These are phyloP conservation scores for Bombus difficillimus DNA, from an alignment of 1,140 invertebrate species.

Conservation along the genomic window DNA sequence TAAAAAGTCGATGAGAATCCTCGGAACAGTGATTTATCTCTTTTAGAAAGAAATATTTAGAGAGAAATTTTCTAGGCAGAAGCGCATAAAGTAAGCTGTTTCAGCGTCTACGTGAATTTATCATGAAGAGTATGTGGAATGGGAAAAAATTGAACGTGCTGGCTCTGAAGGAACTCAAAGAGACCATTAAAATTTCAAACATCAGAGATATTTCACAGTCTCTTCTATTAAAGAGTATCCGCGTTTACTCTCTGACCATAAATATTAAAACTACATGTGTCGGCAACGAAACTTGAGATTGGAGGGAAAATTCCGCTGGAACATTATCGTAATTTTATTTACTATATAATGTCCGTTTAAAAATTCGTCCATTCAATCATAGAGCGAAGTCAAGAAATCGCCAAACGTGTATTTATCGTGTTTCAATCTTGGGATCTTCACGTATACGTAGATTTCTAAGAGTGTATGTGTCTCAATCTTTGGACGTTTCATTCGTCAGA, in stretches of 20 bases:
- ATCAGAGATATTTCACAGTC: neutral
- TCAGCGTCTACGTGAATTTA: neutral
- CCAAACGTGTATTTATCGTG: no score
- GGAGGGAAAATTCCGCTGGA: neutral
- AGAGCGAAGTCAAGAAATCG: no score
- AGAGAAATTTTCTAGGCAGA: neutral
- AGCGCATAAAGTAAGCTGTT: constrained; percentile 5
- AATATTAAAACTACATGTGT: neutral
- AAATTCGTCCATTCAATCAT: no score
- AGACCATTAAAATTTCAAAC: constrained; percentile 12
- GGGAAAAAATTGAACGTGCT: neutral
- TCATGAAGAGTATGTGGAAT: neutral
- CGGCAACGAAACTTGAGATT: neutral
- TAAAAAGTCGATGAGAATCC: neutral
- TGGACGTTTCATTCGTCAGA: no score
- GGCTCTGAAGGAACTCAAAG: neutral
- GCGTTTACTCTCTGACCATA: neutral
- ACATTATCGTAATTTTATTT: no score
- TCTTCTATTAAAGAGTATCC: neutral
- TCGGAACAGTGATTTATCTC: neutral
- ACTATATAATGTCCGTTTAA: no score
- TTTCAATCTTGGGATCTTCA: no score
- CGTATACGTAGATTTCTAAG: no score
- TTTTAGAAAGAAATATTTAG: neutral
- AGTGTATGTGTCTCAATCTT: no score